Evolutionary conservation across 2,113 vertebrate genomes (phyloP).

Genomic region (Neomonachus schauinslandi): DNA sequence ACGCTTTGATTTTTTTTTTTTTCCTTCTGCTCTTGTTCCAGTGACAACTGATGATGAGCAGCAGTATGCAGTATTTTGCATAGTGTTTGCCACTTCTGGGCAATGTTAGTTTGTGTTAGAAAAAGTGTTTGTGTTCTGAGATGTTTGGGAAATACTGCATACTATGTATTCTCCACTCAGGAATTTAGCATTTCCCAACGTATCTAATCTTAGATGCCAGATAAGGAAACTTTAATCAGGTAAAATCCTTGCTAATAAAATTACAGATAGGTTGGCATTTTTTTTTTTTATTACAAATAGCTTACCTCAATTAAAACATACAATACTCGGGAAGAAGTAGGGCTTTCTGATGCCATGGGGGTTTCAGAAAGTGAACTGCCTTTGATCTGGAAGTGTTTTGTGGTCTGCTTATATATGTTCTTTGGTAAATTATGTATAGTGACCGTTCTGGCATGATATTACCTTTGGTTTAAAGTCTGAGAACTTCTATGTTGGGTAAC

Average conservation of each 20-base stretch:
- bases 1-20: neutral
- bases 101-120: neutral
- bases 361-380: neutral
- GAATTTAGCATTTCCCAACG: neutral
- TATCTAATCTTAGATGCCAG: neutral
- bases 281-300: neutral
- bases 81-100: neutral
- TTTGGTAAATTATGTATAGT: neutral
- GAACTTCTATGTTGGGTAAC: neutral
- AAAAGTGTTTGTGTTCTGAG: neutral
- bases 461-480: neutral
- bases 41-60: neutral
- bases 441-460: neutral
- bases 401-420: neutral
- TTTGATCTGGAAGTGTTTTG: neutral
- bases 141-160: neutral
- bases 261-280: neutral
- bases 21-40: neutral
- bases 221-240: neutral
- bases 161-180: neutral
- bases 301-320: neutral
- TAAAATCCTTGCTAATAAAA: neutral
- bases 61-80: neutral
- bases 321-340: neutral
- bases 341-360: neutral